A percentile compares a stretch with the other conserved stretches of the same genome.
phyloP scores from a whole-genome alignment of 2,113 vertebrate genomes.

The Sus scrofa region DNA sequence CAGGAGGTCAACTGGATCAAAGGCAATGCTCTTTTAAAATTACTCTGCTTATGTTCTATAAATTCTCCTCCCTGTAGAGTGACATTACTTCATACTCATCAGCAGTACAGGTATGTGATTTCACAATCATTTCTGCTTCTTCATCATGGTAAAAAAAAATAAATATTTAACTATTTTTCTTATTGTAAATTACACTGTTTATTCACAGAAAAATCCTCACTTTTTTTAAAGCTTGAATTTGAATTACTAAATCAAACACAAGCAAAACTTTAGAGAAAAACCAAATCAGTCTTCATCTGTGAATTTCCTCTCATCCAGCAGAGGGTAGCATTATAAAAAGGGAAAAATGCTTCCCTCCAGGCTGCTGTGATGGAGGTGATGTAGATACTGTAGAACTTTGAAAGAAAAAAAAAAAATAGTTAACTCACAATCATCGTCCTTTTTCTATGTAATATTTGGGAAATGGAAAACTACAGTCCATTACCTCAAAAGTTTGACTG shows the following conservation, averaged over 20 bases:
- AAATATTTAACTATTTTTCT: background rate
- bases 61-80: background rate
- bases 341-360: background rate
- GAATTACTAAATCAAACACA: background rate
- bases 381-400: fast-evolving
- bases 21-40: background rate
- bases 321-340: constrained; percentile 51
- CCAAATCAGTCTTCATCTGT: background rate
- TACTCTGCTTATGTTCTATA: background rate
- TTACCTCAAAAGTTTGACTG: background rate
- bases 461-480: background rate
- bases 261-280: background rate
- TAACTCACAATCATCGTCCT: background rate
- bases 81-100: background rate
- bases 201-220: background rate
- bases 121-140: background rate
- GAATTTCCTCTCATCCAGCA: constrained; percentile 35
- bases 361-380: background rate
- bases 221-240: background rate
- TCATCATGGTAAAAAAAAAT: background rate
- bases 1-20: background rate
- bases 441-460: background rate
- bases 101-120: too few species aligned
- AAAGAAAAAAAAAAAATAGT: background rate
- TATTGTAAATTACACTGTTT: background rate